Base-by-base conservation (phyloP, 2,888 invertebrate genomes). In the Sylvicola fuscatus region DNA sequence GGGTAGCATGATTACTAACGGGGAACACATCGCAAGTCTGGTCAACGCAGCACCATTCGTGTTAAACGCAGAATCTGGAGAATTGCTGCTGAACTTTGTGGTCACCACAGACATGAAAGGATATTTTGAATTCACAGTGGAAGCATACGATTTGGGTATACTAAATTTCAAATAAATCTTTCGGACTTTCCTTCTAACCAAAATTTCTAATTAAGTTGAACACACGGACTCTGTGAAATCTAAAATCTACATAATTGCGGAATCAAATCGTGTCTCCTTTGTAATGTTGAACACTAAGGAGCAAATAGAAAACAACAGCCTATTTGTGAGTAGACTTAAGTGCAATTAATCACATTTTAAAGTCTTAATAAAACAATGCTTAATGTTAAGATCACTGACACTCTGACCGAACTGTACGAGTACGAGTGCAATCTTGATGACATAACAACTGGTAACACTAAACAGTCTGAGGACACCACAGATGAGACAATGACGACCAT, bases 371-470 rank as follows among this genome's bases (percentile, higher is more conserved):
- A 13, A 26, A 27, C n/a, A n/a, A n/a, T n/a, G n/a, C n/a, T 33
- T 26, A 26, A 15, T 17, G 15, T 15, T 15, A 33, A 73, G 72
- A 61, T 73, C 35, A 61, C 61, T 14, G 46, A 58, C 13, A 62
- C 65, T 7, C 65, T 75, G 43, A 52, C 60, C 15, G 43, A 51
- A 2, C 57, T 58, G 3, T 67, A 70, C 50, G 46, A 47, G 16
- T 66, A 66, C 56, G 58, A 54, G 29, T 73, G 72, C 49, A 66
- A 68, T 50, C 62, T 70, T 39, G 72, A 72, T 51, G 60, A 63
- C 38, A 60, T 68, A 37, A 48, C 60, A 32, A 58, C 56, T 2
- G 54, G 55, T 21, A 5, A 4, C 4, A 27, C 14, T 10, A n/a
- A 3, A 8, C 31, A 32, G 52, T 47, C 11, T 27, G 54, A 61